Evolutionary conservation across 2,888 invertebrate genomes (phyloP).

Genomic region (Stramonita haemastoma): DNA sequence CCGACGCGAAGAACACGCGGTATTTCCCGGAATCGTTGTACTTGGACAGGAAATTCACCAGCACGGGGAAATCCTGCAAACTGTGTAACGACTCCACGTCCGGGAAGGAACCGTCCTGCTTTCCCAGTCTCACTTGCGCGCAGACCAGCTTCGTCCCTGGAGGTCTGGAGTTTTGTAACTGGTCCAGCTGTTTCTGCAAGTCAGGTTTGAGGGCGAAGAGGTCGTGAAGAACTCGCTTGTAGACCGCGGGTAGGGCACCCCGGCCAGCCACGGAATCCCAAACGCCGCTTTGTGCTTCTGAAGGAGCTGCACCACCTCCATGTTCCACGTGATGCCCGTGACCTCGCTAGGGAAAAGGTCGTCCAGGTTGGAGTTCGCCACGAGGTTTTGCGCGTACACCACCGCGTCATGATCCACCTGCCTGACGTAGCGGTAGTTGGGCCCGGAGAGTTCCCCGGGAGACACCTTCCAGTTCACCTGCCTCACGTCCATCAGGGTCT

Average conservation of each 20-base stretch:
- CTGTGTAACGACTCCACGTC: not conserved
- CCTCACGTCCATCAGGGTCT: constrained; percentile 25
- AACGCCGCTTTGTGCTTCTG: constrained; percentile 20
- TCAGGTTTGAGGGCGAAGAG: not conserved
- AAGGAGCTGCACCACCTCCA: constrained; percentile 24
- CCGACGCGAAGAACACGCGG: constrained; percentile 46
- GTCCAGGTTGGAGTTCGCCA: not conserved
- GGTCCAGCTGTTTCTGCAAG: not conserved
- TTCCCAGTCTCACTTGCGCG: constrained; percentile 45
- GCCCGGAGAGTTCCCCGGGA: constrained; percentile 12
- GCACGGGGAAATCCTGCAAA: not conserved
- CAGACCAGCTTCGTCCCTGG: constrained; percentile 39
- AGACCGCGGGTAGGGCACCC: constrained; percentile 19
- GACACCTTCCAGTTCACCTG: constrained; percentile 35
- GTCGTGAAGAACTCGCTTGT: not conserved
- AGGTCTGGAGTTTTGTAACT: not conserved
- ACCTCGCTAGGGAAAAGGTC: not conserved
- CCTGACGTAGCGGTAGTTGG: not conserved
- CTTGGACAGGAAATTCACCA: constrained; percentile 11
- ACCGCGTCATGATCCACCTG: not conserved
- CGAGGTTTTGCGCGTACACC: not conserved
- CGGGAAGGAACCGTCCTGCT: not conserved
- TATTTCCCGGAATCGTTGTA: constrained; percentile 20
- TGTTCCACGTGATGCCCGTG: constrained; percentile 27
- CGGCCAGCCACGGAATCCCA: constrained; percentile 25